Conservation (phyloP, 2,797 vertebrate genomes). For the Podarcis lilfordi region DNA sequence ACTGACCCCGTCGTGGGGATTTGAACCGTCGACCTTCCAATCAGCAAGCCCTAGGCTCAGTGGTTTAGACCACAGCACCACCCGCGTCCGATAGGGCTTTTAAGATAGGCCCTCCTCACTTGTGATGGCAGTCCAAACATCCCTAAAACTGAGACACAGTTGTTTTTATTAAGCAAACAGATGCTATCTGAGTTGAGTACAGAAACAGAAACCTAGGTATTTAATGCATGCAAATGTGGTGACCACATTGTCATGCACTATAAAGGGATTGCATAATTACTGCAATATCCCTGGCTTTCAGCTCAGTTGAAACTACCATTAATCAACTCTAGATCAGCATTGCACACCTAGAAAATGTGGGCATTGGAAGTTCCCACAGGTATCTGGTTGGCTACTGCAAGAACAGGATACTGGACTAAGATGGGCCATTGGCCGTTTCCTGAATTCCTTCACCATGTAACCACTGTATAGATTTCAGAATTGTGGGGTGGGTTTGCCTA, state of each 20-base stretch:
- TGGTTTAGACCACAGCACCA: too few relatives aligned
- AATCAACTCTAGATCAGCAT: not conserved
- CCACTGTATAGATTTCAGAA: too few relatives aligned
- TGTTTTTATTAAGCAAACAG: not conserved
- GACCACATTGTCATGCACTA: not conserved
- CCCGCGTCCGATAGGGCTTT: too few relatives aligned
- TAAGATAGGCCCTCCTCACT: too few relatives aligned
- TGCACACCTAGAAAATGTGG: not conserved
- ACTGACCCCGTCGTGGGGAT: too few relatives aligned
- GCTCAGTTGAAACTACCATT: not conserved
- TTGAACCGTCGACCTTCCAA: too few relatives aligned
- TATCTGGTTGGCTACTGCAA: too few relatives aligned
- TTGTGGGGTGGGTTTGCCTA: too few relatives aligned
- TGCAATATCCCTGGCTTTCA: not conserved
- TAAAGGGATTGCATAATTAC: not conserved
- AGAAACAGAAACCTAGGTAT: not conserved
- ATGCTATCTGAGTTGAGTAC: not conserved
- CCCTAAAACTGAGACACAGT: not conserved
- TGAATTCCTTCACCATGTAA: not conserved
- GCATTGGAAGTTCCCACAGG: too few relatives aligned
- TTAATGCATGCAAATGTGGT: not conserved
- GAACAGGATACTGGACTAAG: not conserved
- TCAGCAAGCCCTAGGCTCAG: too few relatives aligned
- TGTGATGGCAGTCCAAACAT: too few relatives aligned
- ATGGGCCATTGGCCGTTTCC: not conserved